A percentile compares a stretch with the other conserved stretches of the same genome.
Evolutionary conservation across 2,113 vertebrate species (phyloP).

Genomic region (Daphoenositta chrysoptera): DNA sequence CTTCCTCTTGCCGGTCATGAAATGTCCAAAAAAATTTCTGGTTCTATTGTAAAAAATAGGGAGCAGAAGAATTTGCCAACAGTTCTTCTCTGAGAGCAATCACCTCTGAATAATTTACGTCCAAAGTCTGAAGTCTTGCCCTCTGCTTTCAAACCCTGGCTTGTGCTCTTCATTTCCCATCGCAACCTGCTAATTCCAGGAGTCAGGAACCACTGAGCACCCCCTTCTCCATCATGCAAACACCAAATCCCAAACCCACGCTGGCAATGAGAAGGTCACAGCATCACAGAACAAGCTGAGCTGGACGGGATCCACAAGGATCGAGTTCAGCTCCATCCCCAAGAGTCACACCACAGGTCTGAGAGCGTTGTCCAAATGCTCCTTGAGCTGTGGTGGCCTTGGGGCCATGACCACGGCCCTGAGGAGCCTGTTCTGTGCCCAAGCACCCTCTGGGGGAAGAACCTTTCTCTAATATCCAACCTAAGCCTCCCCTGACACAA

Average conservation of each 20-base stretch:
- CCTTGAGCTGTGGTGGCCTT: not conserved
- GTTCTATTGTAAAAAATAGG: not conserved
- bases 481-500: not conserved
- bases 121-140: not conserved
- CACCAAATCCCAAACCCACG: not conserved
- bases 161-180: not conserved
- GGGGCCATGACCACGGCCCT: not conserved
- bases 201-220: not conserved
- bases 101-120: not conserved
- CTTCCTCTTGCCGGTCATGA: not conserved
- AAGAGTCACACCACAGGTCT: not conserved
- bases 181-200: not conserved
- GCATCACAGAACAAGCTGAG: not conserved
- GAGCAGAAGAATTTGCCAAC: not conserved
- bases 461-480: not conserved
- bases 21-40: not conserved
- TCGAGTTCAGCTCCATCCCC: fast-evolving
- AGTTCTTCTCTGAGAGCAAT: not conserved
- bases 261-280: not conserved
- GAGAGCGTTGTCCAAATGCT: fast-evolving
- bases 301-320: not conserved
- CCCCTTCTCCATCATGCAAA: not conserved
- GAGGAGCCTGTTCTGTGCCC: not conserved
- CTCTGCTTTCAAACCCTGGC: not conserved
- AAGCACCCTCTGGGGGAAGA: not conserved